Percentiles rank a stretch among this genome's conserved stretches.
These are phyloP conservation scores for Malaclemys terrapin DNA, from an alignment of 2,113 vertebrate species.

Conservation along the genomic window DNA sequence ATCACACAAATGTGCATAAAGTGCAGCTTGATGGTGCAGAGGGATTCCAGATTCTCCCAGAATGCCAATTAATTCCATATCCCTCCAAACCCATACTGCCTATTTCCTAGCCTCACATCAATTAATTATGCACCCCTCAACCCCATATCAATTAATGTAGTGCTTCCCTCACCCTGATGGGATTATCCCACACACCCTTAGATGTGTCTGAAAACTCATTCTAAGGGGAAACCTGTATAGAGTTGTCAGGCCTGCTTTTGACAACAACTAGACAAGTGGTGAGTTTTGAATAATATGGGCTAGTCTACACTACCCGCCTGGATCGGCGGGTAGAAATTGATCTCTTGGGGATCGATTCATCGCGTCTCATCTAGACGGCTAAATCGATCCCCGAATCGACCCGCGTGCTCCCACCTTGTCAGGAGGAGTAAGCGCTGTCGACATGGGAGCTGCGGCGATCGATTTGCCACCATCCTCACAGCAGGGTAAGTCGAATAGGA, in stretches of 20 bases:
- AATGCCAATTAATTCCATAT: not conserved
- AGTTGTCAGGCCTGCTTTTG: slow-evolving; percentile 1
- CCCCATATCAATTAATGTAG: slow-evolving; percentile 34
- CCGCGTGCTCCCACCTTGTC: too few species aligned
- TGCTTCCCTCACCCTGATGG: not conserved
- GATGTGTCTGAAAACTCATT: not conserved
- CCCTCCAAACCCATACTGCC: not conserved
- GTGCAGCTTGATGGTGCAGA: not conserved
- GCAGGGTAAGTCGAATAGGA: too few species aligned
- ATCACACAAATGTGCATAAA: not conserved
- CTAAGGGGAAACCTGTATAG: not conserved
- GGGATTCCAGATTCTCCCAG: not conserved
- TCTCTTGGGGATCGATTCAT: too few species aligned
- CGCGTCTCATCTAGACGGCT: too few species aligned
- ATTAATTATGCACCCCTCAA: slow-evolving; percentile 45
- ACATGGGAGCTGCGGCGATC: too few species aligned
- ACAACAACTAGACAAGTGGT: not conserved
- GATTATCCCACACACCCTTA: not conserved
- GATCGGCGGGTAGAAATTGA: too few species aligned
- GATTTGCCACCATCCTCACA: too few species aligned
- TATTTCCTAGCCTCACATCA: slow-evolving; percentile 9
- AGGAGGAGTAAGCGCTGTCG: too few species aligned
- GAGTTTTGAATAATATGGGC: not conserved
- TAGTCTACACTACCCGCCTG: too few species aligned
- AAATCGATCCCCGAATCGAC: too few species aligned